These are phyloP conservation scores for Mythimna lalbum DNA, from an alignment of 2,888 invertebrate genomes.

Conservation along the genomic window DNA sequence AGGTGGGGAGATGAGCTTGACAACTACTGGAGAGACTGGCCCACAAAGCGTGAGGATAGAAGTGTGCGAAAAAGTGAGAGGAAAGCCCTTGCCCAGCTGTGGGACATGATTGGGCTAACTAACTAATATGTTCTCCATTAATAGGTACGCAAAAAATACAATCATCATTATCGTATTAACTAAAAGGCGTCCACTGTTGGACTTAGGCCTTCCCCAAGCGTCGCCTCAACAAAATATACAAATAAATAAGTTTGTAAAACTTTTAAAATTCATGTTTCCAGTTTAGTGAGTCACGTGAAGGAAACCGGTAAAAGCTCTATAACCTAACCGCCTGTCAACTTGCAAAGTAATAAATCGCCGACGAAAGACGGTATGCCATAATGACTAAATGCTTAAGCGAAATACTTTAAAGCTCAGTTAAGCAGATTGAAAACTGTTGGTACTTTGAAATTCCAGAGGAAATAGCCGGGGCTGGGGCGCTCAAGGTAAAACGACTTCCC, in stretches of 20 bases:
- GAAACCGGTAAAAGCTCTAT: background rate
- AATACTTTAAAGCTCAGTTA: constrained; percentile 48
- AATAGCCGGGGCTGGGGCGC: constrained; percentile 43
- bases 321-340: background rate
- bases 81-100: too few relatives aligned
- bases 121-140: too few relatives aligned
- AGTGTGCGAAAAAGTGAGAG: too few relatives aligned
- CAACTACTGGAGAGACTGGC: too few relatives aligned
- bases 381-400: constrained; percentile 41
- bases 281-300: background rate
- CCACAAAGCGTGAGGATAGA: too few relatives aligned
- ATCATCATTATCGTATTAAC: too few relatives aligned
- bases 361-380: constrained; percentile 17
- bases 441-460: constrained; percentile 55
- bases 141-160: too few relatives aligned
- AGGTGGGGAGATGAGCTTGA: too few relatives aligned
- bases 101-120: too few relatives aligned
- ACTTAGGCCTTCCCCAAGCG: too few relatives aligned
- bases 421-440: constrained; percentile 61
- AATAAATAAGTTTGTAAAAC: background rate
- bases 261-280: background rate
- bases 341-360: constrained; percentile 18
- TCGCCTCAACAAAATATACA: background rate
- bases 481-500: constrained; percentile 55
- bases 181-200: too few relatives aligned